Evolutionary conservation across 2,797 vertebrate genomes (phyloP).

Genomic region (Chlorospingus semifuscus): DNA sequence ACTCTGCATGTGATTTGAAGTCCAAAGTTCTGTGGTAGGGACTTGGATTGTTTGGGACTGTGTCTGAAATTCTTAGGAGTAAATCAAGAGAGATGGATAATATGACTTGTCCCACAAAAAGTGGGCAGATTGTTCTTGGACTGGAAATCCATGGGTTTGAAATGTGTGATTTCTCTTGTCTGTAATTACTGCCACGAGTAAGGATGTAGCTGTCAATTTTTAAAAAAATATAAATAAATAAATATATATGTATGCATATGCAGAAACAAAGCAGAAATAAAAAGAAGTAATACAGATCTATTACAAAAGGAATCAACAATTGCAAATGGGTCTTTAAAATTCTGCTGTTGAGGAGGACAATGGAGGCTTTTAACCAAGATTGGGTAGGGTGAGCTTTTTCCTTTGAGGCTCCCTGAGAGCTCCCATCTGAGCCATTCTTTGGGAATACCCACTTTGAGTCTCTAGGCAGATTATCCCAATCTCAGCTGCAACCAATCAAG

Average conservation of each 20-base stretch:
- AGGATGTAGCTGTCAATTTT: not conserved
- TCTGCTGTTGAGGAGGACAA: not conserved
- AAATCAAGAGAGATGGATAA: not conserved
- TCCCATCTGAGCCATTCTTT: not conserved
- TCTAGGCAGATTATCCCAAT: not conserved
- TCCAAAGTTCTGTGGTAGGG: not conserved
- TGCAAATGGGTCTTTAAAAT: not conserved
- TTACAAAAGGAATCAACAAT: not conserved
- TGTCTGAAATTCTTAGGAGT: not conserved
- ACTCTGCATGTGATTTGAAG: constrained; percentile 1
- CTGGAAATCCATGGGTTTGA: not conserved
- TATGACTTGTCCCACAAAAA: not conserved
- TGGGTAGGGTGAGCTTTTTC: not conserved
- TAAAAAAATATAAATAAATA: too few species aligned
- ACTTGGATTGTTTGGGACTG: not conserved
- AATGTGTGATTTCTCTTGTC: not conserved
- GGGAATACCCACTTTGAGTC: too few species aligned
- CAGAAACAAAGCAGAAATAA: not conserved
- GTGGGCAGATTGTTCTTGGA: not conserved
- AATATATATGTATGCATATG: not conserved
- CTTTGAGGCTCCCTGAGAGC: not conserved
- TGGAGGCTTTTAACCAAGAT: not conserved
- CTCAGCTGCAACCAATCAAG: not conserved
- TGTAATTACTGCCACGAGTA: not conserved
- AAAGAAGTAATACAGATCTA: rapidly evolving